Evolutionary conservation across 92 coral and sea anemone genomes (phyloP).

Genomic region (Virgularia gustaviana): DNA sequence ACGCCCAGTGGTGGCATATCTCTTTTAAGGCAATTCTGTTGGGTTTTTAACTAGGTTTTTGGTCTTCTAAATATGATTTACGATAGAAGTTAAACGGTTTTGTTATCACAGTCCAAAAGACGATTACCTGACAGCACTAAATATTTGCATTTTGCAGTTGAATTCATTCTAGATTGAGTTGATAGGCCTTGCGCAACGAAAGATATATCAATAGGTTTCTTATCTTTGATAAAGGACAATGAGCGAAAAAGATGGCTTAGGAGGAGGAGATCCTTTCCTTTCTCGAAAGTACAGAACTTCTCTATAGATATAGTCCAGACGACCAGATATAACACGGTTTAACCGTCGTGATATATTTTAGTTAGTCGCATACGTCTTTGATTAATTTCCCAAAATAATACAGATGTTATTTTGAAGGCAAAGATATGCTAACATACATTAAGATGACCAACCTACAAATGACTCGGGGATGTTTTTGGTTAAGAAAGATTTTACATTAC

Average conservation of each 20-base stretch:
- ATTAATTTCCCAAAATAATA: too few species aligned
- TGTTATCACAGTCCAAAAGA: slow-evolving; percentile 19
- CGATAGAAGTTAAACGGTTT: slow-evolving; percentile 28
- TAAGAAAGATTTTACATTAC: too few species aligned
- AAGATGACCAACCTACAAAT: too few species aligned
- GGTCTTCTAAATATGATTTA: neutral
- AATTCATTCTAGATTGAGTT: slow-evolving; percentile 33
- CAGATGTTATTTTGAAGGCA: too few species aligned
- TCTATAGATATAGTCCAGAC: too few species aligned
- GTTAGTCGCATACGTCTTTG: too few species aligned
- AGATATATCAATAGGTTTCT: slow-evolving; percentile 19
- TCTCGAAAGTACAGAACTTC: neutral
- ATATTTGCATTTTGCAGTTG: slow-evolving; percentile 47
- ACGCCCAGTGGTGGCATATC: too few species aligned
- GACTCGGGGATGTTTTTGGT: too few species aligned
- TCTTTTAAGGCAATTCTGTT: too few species aligned
- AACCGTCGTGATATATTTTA: too few species aligned
- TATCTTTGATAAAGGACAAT: slow-evolving; percentile 31
- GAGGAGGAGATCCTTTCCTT: neutral
- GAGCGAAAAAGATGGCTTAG: slow-evolving; percentile 26
- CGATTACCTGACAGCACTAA: slow-evolving; percentile 42
- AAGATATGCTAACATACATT: too few species aligned
- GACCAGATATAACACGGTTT: too few species aligned
- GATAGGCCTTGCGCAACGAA: slow-evolving; percentile 35
- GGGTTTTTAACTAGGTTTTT: slow-evolving; percentile 11